Evolutionary conservation across 2,888 invertebrate genomes (phyloP).

Genomic region (Furcula furcula): DNA sequence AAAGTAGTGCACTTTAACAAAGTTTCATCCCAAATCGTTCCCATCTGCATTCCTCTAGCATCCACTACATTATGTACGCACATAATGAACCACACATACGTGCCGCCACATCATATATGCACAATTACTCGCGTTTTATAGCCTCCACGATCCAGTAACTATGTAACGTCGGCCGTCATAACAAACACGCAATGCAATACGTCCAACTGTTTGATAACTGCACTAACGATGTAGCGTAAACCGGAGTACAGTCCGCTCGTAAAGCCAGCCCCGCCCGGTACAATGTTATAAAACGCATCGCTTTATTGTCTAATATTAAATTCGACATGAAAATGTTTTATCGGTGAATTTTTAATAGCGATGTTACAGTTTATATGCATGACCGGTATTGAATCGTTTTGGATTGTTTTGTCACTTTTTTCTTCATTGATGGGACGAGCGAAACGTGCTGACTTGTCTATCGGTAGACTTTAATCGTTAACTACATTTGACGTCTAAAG

Average conservation of each 20-base stretch:
- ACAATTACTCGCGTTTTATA: conserved; percentile 32
- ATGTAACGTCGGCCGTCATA: conserved; percentile 36
- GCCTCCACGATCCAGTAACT: conserved; percentile 15
- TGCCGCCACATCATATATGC: conserved; percentile 15
- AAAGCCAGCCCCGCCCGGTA: conserved; percentile 45
- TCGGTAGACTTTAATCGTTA: too few species aligned
- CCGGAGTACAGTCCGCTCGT: conserved; percentile 33
- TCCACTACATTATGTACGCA: too few species aligned
- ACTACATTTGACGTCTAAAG: too few species aligned
- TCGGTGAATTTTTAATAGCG: conserved; percentile 7
- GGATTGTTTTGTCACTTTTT: too few species aligned
- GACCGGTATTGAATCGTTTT: too few species aligned
- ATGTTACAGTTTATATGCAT: background rate
- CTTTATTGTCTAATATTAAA: conserved; percentile 58
- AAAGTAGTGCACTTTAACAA: too few species aligned
- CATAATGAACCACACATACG: background rate
- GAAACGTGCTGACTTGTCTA: too few species aligned
- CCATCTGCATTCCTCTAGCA: too few species aligned
- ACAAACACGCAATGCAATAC: conserved; percentile 51
- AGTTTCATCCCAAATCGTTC: too few species aligned
- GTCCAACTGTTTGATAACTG: conserved; percentile 53
- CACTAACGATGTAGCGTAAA: conserved; percentile 31
- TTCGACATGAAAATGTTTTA: conserved; percentile 45
- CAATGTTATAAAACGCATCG: conserved; percentile 50
- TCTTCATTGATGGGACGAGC: too few species aligned